Evolutionary conservation across 2,113 vertebrate genomes (phyloP).

Genomic region (Thunnus thynnus): DNA sequence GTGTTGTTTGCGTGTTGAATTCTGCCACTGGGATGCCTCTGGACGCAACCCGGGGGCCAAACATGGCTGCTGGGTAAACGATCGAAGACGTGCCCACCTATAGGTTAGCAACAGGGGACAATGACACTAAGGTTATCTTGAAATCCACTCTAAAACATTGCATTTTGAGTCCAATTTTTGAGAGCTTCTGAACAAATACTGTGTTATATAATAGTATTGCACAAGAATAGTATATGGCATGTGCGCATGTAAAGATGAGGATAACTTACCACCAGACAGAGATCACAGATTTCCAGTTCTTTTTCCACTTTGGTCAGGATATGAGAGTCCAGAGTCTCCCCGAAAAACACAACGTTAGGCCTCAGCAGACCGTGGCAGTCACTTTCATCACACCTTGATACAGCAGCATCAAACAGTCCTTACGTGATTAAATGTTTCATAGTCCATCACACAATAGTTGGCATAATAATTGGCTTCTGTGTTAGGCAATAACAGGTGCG

Average conservation of each 20-base stretch:
- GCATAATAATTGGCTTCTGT: no score
- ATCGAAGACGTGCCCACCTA: constrained; percentile 96
- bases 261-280: constrained; percentile 93
- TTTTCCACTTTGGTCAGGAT: constrained; percentile 91
- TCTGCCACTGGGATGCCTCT: constrained; percentile 94
- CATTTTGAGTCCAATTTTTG: not conserved
- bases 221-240: not conserved
- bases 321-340: constrained; percentile 93
- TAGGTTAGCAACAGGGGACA: constrained; percentile 9
- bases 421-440: not conserved
- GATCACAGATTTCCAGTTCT: constrained; percentile 94
- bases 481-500: no score
- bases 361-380: constrained; percentile 92
- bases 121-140: constrained; percentile 2
- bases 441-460: not conserved
- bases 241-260: not conserved
- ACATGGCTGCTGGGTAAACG: constrained; percentile 97
- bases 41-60: constrained; percentile 93
- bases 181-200: constrained; percentile 19
- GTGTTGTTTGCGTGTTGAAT: constrained; percentile 91
- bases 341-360: constrained; percentile 96
- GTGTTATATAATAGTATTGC: not conserved
- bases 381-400: constrained; percentile 88
- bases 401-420: constrained; percentile 14
- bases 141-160: not conserved